Percentiles rank a stretch among this genome's conserved stretches.
phyloP scores from a whole-genome alignment of 2,113 vertebrate species.

The Halichoerus grypus region DNA sequence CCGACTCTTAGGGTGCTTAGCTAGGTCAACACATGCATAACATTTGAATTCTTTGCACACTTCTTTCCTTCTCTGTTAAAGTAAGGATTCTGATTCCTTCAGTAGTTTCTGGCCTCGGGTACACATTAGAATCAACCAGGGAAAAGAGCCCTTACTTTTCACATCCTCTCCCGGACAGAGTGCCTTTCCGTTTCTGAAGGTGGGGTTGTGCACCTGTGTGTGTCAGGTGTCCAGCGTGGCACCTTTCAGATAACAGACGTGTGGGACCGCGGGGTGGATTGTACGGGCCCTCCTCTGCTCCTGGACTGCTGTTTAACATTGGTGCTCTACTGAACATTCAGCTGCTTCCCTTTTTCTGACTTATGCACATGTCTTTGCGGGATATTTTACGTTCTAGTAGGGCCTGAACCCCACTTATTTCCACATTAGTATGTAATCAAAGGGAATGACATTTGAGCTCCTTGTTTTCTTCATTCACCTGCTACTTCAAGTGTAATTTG shows the following conservation, averaged over 20 bases:
- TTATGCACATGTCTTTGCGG: background rate
- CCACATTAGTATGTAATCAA: background rate
- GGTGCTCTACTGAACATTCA: background rate
- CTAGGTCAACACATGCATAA: background rate
- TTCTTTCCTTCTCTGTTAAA: background rate
- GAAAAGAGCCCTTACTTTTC: background rate
- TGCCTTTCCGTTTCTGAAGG: background rate
- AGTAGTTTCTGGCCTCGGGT: background rate
- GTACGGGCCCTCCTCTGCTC: too few species aligned
- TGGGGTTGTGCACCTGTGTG: too few species aligned
- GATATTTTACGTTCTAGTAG: background rate
- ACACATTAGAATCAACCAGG: background rate
- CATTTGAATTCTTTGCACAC: background rate
- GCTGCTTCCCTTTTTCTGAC: background rate
- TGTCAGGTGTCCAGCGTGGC: background rate
- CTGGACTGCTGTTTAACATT: background rate
- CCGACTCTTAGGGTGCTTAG: background rate
- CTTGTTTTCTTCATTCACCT: constrained; percentile 32
- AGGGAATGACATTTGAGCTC: background rate
- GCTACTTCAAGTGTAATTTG: background rate
- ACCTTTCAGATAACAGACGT: background rate
- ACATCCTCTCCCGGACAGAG: background rate
- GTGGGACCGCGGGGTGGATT: too few species aligned
- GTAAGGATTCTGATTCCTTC: background rate
- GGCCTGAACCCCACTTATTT: background rate